Evolutionary conservation across 2,797 vertebrate species (phyloP), one percentile per base, ranked within the genome.

Genomic region (Aselliscus stoliczkanus): DNA sequence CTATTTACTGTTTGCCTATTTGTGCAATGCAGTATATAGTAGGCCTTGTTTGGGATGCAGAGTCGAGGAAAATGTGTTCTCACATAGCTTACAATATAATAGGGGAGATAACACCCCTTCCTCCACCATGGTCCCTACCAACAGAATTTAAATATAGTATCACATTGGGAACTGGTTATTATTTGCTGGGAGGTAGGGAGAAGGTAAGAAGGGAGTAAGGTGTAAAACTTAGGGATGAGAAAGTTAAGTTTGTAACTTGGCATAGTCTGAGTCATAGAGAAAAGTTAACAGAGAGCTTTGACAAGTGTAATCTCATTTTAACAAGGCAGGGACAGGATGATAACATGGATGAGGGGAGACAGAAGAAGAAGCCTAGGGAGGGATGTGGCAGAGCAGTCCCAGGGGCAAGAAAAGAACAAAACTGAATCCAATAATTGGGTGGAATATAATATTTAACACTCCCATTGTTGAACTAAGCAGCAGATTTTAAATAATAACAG

Each of bases 401-500:
- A 60, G 52, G 44, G 75, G 60, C 11, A 60, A 84, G 67, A 54
- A 76, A 87, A 94, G 72, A 87, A 23, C 47, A 84, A 69, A 72
- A 67, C 4, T 50, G 39, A 23, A 34, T 27, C 39, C 42, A 60
- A 1, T 70, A 52, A 80, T 31, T 86, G 37, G 29, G 37, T 27
- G 27, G 52, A 47, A 75, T 69, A 88, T 37, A 60, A 88, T 70
- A 69, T 64, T 50, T 56, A 88, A 80, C 29, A 47, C 31, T 88
- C 64, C 7, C 17, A 20, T 52, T 75, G 76, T 87, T 44, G 89
- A 95, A 84, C 23, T 37, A 70, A 67, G 58, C 4, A 31, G 70
- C 23, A 39, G 7, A 31, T 56, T 92, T 94, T 69, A 87, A 90
- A 84, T 96, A 97, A 96, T 97, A 96, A 93, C 83, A 96, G 86